A percentile compares a stretch with the other conserved stretches of the same genome.
phyloP scores from a whole-genome alignment of 2,888 invertebrate genomes.

The Chelonus formosanus region DNA sequence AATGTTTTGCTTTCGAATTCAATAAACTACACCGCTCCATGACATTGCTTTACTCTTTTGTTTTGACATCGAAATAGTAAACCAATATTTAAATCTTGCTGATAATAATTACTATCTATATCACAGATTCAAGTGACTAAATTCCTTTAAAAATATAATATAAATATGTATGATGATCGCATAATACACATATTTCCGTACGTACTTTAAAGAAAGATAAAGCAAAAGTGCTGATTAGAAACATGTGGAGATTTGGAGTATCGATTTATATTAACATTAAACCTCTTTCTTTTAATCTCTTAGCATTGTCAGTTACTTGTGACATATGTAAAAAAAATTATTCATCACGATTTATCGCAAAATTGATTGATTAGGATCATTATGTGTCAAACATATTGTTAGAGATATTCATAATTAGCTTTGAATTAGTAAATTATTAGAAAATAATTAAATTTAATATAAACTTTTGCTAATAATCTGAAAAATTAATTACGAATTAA shows the following conservation, averaged over 20 bases:
- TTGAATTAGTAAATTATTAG: too few relatives aligned
- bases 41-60: conserved; percentile 52
- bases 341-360: too few relatives aligned
- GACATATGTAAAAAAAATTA: too few relatives aligned
- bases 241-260: conserved; percentile 50
- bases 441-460: too few relatives aligned
- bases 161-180: conserved; percentile 58
- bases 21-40: conserved; percentile 55
- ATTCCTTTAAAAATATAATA: conserved; percentile 65
- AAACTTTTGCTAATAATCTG: too few relatives aligned
- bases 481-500: too few relatives aligned
- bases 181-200: conserved; percentile 51
- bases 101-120: conserved; percentile 66
- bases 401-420: too few relatives aligned
- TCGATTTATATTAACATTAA: conserved; percentile 45
- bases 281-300: conserved; percentile 18
- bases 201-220: conserved; percentile 46
- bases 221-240: conserved; percentile 53
- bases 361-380: too few relatives aligned
- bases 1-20: conserved; percentile 32
- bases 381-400: too few relatives aligned
- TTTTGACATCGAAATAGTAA: conserved; percentile 54
- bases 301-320: neutral
- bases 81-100: conserved; percentile 60
- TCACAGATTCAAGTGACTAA: conserved; percentile 66